Percentiles rank a stretch among this genome's conserved stretches.
phyloP scores from a whole-genome alignment of 2,113 vertebrate species.

The Dromaius novaehollandiae region DNA sequence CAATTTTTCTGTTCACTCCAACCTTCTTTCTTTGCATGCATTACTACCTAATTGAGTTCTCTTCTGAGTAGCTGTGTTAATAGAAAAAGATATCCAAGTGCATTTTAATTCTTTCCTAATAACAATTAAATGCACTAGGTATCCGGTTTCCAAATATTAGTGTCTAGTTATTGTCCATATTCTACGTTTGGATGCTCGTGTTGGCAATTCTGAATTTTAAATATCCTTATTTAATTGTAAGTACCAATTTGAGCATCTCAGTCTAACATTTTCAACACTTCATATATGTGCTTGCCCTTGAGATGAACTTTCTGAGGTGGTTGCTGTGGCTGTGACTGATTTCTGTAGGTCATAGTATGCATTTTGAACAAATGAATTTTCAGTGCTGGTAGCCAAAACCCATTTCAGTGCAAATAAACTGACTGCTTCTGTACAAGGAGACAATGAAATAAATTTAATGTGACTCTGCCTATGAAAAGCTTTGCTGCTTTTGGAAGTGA shows the following conservation, averaged over 20 bases:
- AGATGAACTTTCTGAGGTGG: neutral
- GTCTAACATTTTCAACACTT: neutral
- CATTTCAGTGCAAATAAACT: neutral
- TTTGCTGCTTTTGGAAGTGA: neutral
- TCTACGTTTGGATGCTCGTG: neutral
- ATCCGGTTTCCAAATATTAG: neutral
- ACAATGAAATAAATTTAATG: neutral
- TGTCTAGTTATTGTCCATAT: neutral
- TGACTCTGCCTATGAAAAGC: neutral
- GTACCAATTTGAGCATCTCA: neutral
- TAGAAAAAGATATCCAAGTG: neutral
- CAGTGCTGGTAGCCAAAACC: neutral
- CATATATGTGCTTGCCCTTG: neutral
- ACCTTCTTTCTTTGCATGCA: neutral
- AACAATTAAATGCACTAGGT: neutral
- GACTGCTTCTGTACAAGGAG: neutral
- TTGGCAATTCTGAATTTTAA: neutral
- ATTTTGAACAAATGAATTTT: conserved; percentile 20
- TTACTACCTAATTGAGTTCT: neutral
- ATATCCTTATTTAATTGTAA: neutral
- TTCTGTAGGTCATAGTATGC: neutral
- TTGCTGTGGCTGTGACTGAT: neutral
- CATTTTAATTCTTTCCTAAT: neutral
- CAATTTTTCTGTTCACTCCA: neutral
- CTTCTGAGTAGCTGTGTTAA: neutral